These are phyloP conservation scores for Oophaga pumilio DNA, from an alignment of 2,113 vertebrate species.

Conservation along the genomic window DNA sequence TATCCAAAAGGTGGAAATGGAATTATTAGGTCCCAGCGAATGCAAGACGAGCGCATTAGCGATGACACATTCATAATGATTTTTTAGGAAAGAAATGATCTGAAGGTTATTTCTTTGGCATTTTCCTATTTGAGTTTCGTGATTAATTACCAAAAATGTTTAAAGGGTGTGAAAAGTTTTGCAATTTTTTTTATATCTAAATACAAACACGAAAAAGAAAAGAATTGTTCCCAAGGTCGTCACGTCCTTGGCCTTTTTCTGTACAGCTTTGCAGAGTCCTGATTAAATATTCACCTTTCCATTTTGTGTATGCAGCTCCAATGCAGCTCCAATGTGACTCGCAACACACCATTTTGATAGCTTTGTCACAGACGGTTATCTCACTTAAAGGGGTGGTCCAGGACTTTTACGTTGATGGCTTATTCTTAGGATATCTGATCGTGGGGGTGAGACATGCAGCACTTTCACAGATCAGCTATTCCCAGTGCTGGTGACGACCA, in stretches of 20 bases:
- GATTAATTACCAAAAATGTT: not conserved
- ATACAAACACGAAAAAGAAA: not conserved
- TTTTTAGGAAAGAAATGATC: not conserved
- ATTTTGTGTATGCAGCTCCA: not conserved
- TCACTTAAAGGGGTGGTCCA: too few species aligned
- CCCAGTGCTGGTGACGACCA: too few species aligned
- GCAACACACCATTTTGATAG: too few species aligned
- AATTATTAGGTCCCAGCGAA: not conserved
- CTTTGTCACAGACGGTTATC: too few species aligned
- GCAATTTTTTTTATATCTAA: not conserved
- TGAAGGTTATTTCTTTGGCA: not conserved
- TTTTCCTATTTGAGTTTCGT: not conserved
- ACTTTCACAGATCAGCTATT: too few species aligned
- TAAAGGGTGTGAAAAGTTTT: not conserved
- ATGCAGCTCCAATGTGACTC: too few species aligned
- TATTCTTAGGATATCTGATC: too few species aligned
- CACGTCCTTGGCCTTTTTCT: too few species aligned
- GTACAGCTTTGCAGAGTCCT: not conserved
- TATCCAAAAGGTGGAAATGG: conserved; percentile 1
- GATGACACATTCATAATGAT: conserved; percentile 5
- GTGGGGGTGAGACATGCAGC: too few species aligned
- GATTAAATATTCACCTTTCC: not conserved
- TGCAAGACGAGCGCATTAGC: not conserved
- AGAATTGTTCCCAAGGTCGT: too few species aligned
- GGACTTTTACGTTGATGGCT: too few species aligned